Conservation (phyloP, 2,888 invertebrate genomes). For the Drosophila diplacantha region DNA sequence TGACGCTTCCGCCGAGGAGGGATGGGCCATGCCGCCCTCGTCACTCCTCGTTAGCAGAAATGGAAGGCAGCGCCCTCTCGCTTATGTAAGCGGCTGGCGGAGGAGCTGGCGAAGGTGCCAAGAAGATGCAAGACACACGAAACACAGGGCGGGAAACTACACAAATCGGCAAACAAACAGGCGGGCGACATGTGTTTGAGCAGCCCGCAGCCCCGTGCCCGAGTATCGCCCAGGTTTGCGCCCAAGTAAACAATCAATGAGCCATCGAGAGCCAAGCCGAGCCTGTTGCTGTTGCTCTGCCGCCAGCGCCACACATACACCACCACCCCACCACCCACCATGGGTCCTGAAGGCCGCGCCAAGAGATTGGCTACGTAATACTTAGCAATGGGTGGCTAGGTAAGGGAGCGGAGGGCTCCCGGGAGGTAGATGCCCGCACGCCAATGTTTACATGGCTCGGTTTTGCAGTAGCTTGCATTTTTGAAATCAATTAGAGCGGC, state of each 20-base stretch:
- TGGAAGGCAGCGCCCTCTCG: conserved; percentile 28
- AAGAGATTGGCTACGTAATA: conserved; percentile 16
- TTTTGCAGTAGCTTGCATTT: conserved; percentile 44
- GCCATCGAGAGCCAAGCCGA: conserved; percentile 31
- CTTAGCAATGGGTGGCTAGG: background rate
- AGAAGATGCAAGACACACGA: conserved; percentile 27
- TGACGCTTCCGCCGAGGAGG: conserved; percentile 47
- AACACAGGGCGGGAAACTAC: conserved; percentile 45
- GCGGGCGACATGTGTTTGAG: conserved; percentile 10
- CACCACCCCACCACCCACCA: background rate
- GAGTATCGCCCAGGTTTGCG: conserved; percentile 39
- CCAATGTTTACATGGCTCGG: conserved; percentile 45
- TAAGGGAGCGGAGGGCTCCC: background rate
- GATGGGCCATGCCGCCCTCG: conserved; percentile 40
- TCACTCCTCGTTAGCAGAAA: conserved; percentile 28
- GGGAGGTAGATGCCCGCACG: conserved; percentile 33
- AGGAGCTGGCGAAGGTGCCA: conserved; percentile 16
- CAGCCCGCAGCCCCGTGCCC: conserved; percentile 20
- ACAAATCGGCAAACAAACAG: conserved; percentile 64
- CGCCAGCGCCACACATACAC: background rate
- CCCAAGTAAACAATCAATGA: conserved; percentile 60
- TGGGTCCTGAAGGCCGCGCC: conserved; percentile 8
- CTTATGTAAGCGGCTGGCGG: conserved; percentile 33
- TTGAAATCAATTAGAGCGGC: conserved; percentile 60
- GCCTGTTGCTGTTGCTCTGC: conserved; percentile 29